Percentiles rank a stretch among this genome's conserved stretches.
These are phyloP conservation scores for Hydra vulgaris DNA, from an alignment of 30 jellyfish, hydroid and myxozoan genomes.

Conservation along the genomic window DNA sequence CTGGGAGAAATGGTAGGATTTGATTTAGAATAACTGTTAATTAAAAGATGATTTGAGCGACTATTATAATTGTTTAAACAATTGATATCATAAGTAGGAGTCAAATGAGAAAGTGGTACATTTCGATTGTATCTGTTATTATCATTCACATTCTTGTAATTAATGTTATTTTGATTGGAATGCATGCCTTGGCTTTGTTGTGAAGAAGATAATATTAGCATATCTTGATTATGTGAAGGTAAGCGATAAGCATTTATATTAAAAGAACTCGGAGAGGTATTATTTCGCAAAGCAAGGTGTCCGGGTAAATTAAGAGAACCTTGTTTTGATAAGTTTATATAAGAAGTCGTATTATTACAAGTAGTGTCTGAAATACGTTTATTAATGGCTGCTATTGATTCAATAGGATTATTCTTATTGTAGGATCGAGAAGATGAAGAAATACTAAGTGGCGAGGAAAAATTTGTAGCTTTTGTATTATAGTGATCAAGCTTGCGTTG, in stretches of 20 bases:
- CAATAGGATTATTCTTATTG: constrained; percentile 41
- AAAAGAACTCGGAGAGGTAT: constrained; percentile 4
- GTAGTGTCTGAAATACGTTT: constrained; percentile 33
- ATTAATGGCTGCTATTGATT: constrained; percentile 66
- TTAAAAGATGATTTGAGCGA: background rate
- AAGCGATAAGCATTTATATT: background rate
- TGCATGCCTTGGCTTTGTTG: background rate
- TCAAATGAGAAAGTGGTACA: background rate
- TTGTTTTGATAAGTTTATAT: constrained; percentile 33
- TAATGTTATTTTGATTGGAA: background rate
- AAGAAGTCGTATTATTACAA: constrained; percentile 23
- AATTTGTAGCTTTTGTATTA: constrained; percentile 11
- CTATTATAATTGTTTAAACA: background rate
- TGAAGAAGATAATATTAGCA: constrained; percentile 26
- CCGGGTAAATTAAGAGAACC: constrained; percentile 30
- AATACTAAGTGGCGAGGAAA: constrained; percentile 2
- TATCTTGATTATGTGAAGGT: constrained; percentile 18
- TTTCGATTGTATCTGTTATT: background rate
- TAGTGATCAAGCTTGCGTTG: constrained; percentile 63
- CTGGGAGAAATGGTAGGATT: background rate
- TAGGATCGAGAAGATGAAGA: background rate
- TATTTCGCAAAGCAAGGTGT: constrained; percentile 13
- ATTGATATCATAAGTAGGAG: constrained; percentile 4
- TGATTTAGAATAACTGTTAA: background rate
- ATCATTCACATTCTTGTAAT: background rate